Evolutionary conservation across 2,888 invertebrate genomes (phyloP).

Genomic region (Cabera pusaria): DNA sequence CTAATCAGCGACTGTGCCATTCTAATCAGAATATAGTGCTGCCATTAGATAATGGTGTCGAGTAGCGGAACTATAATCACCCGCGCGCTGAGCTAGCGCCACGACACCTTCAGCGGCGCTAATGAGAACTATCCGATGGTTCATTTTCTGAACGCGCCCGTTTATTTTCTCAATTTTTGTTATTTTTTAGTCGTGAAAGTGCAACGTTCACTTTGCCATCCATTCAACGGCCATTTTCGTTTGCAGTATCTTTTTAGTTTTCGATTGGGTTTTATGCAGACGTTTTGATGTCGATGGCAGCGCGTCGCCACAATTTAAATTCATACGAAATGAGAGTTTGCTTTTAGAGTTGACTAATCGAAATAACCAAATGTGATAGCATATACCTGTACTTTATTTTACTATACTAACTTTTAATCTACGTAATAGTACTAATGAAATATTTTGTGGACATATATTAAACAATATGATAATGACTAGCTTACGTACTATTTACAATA

Average conservation of each 20-base stretch:
- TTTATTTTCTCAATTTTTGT: constrained; percentile 62
- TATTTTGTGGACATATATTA: no score
- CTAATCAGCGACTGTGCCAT: no score
- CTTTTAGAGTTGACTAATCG: no score
- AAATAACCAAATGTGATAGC: no score
- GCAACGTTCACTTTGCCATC: constrained; percentile 77
- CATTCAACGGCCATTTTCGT: constrained; percentile 74
- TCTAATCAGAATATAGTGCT: constrained; percentile 51
- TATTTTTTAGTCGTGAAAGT: constrained; percentile 77
- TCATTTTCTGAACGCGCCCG: constrained; percentile 65
- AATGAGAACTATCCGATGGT: constrained; percentile 65
- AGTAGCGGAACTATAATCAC: constrained; percentile 68
- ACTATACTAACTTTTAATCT: no score
- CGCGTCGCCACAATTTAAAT: constrained; percentile 30
- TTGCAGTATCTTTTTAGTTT: constrained; percentile 71
- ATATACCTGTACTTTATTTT: no score
- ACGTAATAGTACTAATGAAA: no score
- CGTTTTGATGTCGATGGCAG: constrained; percentile 66
- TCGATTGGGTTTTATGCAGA: constrained; percentile 69
- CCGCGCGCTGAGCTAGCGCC: constrained; percentile 49
- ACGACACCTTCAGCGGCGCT: constrained; percentile 40
- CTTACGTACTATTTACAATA: constrained; percentile 57
- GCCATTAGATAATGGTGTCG: constrained; percentile 60
- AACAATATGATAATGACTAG: constrained; percentile 36
- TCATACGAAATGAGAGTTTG: no score